These are phyloP conservation scores for Rhamphomyia laevipes DNA, from an alignment of 2,888 invertebrate species.

Conservation along the genomic window DNA sequence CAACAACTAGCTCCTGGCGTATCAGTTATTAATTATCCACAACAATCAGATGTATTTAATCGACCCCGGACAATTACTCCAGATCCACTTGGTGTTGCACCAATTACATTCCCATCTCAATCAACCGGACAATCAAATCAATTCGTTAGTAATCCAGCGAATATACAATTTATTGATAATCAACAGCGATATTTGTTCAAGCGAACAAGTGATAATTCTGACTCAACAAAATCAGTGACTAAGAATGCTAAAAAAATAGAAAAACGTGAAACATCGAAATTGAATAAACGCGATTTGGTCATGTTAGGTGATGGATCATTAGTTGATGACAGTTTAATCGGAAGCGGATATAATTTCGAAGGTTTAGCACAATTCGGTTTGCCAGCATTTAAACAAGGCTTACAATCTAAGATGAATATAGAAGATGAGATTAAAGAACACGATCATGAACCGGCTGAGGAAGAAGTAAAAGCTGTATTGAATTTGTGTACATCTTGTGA, in stretches of 20 bases:
- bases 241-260: constrained; percentile 1
- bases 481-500: constrained; percentile 64
- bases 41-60: constrained; percentile 4
- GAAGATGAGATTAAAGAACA: constrained; percentile 44
- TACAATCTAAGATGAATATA: constrained; percentile 35
- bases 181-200: constrained; percentile 12
- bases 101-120: constrained; percentile 4
- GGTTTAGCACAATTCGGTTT: constrained; percentile 62
- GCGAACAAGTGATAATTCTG: constrained; percentile 28
- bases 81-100: constrained; percentile 4
- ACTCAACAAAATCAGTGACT: constrained; percentile 1
- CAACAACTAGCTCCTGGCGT: constrained; percentile 42
- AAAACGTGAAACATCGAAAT: constrained; percentile 25
- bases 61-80: constrained; percentile 2
- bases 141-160: constrained; percentile 41
- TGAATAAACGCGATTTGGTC: constrained; percentile 54
- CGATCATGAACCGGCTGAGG: constrained; percentile 71
- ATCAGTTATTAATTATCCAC: constrained; percentile 5
- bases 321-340: constrained; percentile 48
- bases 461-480: constrained; percentile 70
- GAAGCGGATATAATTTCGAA: constrained; percentile 22
- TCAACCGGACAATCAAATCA: background rate
- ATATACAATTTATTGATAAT: constrained; percentile 49
- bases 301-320: constrained; percentile 55
- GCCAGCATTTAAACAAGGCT: constrained; percentile 49